Evolutionary conservation across 2,113 vertebrate genomes (phyloP), one percentile per base, ranked within the genome.

Genomic region (Larimichthys crocea): DNA sequence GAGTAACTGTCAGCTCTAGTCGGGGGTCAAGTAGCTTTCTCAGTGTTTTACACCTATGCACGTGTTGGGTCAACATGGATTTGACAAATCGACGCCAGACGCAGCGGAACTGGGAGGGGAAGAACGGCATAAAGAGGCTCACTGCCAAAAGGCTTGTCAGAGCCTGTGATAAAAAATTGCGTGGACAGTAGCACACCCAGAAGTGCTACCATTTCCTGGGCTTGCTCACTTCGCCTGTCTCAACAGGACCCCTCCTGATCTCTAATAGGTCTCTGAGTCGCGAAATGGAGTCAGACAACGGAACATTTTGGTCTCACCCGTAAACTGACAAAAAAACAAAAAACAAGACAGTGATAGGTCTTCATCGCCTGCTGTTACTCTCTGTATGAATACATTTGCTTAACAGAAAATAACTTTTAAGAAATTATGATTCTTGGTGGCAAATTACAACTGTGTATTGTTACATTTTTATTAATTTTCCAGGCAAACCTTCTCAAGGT

Each of bases 71-170:
- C 69, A 86, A 59, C 74, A 79, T 66, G 55, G 64, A 89, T 85
- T 52, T 86, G 83, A 89, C 87, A 93, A 85, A 82, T 63, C 63
- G 55, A 56, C 78, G 89, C 74, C 74, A 77, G 78, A 66, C 86
- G 87, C 83, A 87, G 76, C 16, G 79, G 62, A 56, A 69, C 53
- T 52, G 55, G 44, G 75, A 85, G 67, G 69, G 56, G 44, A 83
- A 82, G 69, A 87, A 68, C 22, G 79, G 70, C 60, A 56, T 64
- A 82, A 73, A 78, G 76, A 79, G 87, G 75, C 82, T 65, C 61
- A 52, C 50, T 83, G 88, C 91, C 90, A 93, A 89, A 79, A 80
- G 83, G 88, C 91, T 90, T 92, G 93, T 92, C 92, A 86, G 84
- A 88, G 86, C 92, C 79, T 92, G 92, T 80, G 86, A 89, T 91